These are phyloP conservation scores for Lucilia cuprina DNA, from an alignment of 1,140 invertebrate species.

Conservation along the genomic window DNA sequence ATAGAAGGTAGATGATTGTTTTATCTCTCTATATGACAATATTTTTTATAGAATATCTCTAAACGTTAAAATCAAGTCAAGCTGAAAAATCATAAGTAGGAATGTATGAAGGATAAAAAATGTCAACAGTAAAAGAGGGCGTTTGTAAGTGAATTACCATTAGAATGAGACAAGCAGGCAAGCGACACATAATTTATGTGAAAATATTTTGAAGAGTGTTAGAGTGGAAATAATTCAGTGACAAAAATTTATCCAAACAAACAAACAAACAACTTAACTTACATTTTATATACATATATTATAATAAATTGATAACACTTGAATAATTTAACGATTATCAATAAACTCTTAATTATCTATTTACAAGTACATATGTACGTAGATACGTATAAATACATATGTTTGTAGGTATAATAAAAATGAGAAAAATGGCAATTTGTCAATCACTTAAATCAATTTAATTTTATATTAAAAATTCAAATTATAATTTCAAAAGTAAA, in stretches of 20 bases:
- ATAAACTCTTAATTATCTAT: neutral
- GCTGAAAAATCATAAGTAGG: slow-evolving; percentile 6
- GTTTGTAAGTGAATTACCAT: neutral
- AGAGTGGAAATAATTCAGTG: neutral
- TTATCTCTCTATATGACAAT: neutral
- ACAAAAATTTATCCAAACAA: neutral
- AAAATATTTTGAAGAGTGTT: neutral
- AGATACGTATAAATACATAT: too few species aligned
- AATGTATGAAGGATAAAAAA: neutral
- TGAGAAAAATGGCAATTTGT: too few species aligned
- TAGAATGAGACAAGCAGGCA: neutral
- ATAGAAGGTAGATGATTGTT: neutral
- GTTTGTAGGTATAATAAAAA: too few species aligned
- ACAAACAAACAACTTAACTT: neutral
- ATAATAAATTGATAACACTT: neutral
- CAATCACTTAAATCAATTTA: too few species aligned
- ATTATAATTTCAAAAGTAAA: too few species aligned
- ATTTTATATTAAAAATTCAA: too few species aligned
- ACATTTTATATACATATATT: neutral
- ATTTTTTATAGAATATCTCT: neutral
- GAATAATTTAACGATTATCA: neutral
- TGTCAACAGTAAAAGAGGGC: neutral
- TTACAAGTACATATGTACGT: neutral
- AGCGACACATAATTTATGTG: neutral
- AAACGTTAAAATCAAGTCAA: neutral